Conservation (phyloP, 2,113 vertebrate genomes). For the Bubo bubo region DNA sequence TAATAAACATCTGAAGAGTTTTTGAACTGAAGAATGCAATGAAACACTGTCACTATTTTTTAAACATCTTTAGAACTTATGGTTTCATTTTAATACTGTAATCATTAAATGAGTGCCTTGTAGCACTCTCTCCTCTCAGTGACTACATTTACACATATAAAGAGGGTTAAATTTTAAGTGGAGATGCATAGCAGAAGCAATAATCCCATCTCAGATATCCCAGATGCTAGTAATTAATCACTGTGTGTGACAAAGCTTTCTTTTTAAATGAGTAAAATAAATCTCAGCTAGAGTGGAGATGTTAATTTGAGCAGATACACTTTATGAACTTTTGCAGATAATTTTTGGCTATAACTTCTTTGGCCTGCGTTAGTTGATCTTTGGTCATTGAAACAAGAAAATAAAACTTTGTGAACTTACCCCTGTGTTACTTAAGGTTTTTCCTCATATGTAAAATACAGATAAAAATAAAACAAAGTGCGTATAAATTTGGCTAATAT, state of each 20-base stretch:
- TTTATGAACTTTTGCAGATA: constrained; percentile 4
- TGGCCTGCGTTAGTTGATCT: constrained; percentile 8
- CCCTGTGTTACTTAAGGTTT: neutral
- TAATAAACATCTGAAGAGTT: constrained; percentile 82
- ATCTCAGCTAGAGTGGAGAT: neutral
- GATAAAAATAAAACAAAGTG: constrained; percentile 9
- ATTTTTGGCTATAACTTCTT: constrained; percentile 15
- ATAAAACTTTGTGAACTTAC: neutral
- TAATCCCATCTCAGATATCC: constrained; percentile 22
- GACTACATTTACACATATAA: constrained; percentile 20
- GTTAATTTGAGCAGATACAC: neutral
- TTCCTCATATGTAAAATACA: neutral
- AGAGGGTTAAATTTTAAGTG: constrained; percentile 22
- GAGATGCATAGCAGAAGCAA: constrained; percentile 12
- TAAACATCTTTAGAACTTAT: constrained; percentile 52
- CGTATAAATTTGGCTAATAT: neutral
- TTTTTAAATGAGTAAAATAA: constrained; percentile 2
- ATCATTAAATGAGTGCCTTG: constrained; percentile 26
- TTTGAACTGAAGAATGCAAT: constrained; percentile 63
- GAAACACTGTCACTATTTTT: constrained; percentile 61
- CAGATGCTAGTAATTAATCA: constrained; percentile 20
- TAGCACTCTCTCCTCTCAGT: constrained; percentile 11
- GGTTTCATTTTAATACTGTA: constrained; percentile 40
- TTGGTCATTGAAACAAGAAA: neutral
- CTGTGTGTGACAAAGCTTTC: constrained; percentile 3